Conservation (phyloP, 2,888 invertebrate genomes). For the Pammene aurita region DNA sequence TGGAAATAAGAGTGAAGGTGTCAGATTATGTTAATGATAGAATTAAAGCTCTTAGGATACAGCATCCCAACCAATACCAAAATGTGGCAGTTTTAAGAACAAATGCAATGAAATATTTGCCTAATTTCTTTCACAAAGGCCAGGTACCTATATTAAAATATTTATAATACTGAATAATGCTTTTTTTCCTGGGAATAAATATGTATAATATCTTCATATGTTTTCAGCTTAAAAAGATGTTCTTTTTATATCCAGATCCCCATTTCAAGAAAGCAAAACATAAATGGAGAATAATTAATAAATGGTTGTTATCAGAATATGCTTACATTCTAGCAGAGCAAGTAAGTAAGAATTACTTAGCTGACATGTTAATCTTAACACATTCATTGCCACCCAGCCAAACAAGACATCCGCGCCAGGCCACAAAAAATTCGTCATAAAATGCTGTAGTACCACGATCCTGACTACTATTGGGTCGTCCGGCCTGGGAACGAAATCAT, state of each 20-base stretch:
- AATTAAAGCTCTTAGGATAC: slow-evolving; percentile 91
- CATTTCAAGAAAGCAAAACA: slow-evolving; percentile 99
- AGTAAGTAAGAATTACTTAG: slow-evolving; percentile 75
- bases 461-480: too few relatives aligned
- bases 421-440: too few relatives aligned
- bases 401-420: too few relatives aligned
- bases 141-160: slow-evolving; percentile 85
- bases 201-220: slow-evolving; percentile 41
- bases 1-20: slow-evolving; percentile 99
- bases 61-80: slow-evolving; percentile 89
- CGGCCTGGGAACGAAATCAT: too few relatives aligned
- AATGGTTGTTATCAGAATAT: slow-evolving; percentile 96
- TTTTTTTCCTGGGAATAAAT: background rate
- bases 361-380: too few relatives aligned
- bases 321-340: slow-evolving; percentile 95
- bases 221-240: slow-evolving; percentile 95
- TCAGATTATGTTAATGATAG: slow-evolving; percentile 99
- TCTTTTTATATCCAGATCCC: slow-evolving; percentile 99
- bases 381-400: too few relatives aligned
- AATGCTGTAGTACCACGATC: too few relatives aligned
- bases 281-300: slow-evolving; percentile 99
- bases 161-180: background rate
- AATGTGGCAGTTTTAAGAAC: slow-evolving; percentile 98
- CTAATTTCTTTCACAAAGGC: slow-evolving; percentile 97
- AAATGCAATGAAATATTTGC: slow-evolving; percentile 99